Evolutionary conservation across 1,140 invertebrate genomes (phyloP).

Genomic region (Drosophila leontia): DNA sequence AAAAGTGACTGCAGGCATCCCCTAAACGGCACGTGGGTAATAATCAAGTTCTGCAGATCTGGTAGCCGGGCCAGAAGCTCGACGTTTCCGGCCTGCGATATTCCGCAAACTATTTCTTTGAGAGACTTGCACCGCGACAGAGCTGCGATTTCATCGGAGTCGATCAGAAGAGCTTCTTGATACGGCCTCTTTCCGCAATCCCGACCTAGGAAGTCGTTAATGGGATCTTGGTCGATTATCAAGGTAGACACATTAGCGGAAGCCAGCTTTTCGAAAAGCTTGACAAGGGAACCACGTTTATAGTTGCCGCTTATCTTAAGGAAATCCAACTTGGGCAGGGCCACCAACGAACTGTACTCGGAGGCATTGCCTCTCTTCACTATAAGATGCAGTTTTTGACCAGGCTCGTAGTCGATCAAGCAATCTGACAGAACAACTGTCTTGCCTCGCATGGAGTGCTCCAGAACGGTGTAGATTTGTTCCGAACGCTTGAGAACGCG

Average conservation of each 20-base stretch:
- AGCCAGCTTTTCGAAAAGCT: neutral
- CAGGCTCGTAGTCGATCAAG: neutral
- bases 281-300: neutral
- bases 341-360: neutral
- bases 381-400: neutral
- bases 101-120: conserved; percentile 1
- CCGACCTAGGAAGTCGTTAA: no score
- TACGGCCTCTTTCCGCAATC: neutral
- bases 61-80: neutral
- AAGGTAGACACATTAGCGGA: neutral
- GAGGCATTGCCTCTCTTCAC: neutral
- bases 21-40: neutral
- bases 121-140: conserved; percentile 4
- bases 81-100: conserved; percentile 1
- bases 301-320: neutral
- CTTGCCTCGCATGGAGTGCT: neutral
- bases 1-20: neutral
- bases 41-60: neutral
- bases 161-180: neutral
- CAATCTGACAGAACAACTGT: neutral
- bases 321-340: neutral
- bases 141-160: neutral
- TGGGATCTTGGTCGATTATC: neutral
- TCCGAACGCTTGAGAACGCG: neutral
- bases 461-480: neutral